Base-by-base conservation (phyloP, 2,113 vertebrate species). In the Dicerorhinus sumatrensis region DNA sequence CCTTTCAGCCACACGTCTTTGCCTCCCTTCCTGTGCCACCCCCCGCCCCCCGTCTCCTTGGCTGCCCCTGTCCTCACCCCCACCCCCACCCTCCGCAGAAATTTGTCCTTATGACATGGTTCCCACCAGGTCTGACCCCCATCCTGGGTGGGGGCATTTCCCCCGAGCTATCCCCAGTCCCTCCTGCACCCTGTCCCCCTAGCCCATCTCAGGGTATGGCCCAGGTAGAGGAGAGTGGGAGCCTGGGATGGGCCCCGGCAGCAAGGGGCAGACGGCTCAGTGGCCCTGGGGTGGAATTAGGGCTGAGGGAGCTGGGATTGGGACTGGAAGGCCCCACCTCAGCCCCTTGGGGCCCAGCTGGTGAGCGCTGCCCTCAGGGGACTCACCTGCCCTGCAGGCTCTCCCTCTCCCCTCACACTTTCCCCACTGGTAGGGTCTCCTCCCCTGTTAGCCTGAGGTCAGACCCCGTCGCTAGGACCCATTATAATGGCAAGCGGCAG, bases 381-480 rank as follows among this genome's bases (percentile, higher is more conserved):
- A 88, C 97, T 97, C 86, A 98, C 97, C 97, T 95, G 95, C 86
- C 97, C 95, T 96, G 97, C 83, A 89, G 96, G 94, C 89, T 95
- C 94, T 94, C 91, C 91, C 87, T 89, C 70, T 96, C 97, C 96
- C 98, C 92, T 97, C 93, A 72, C 86, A 65, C 94, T 93, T 63
- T 96, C 81, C 97, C 96, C 1, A 23, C 94, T 72, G 92, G 80
- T 65, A 79, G 16, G 90, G 75, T 56, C 91, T 84, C 96, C 92
- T 91, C 29, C 58, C 81, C 84, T 23, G 21, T 54, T 89, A 91
- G 77, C 89, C 69, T 69, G 27, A 84, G 60, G 62, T 48, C 93
- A 91, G 58, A 21, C 29, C 67, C 70, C 0, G 96, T 98, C 97
- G 97, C 98, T 97, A 97, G 91, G 97, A 82, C 85, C 86, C 96